Base-by-base conservation (phyloP, 2,888 invertebrate genomes). In the Gari tellinella region DNA sequence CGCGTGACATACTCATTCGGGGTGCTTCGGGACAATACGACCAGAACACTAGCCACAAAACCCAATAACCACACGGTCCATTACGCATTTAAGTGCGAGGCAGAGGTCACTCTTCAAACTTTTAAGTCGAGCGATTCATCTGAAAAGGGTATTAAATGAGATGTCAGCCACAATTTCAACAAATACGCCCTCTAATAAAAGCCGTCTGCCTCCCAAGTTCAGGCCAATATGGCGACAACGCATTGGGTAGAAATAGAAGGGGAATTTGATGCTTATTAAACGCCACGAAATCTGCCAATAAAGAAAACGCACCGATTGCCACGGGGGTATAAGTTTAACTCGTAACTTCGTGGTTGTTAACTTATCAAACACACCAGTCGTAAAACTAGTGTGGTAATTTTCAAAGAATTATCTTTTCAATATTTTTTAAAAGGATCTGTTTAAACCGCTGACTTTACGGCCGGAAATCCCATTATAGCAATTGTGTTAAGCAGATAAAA, bases 21-120 rank as follows among this genome's bases (percentile, higher is more conserved):
- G 57, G 37, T 17, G 2, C n/a, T 56, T 63, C 63, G 64, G 63
- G 52, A 70, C 69, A 66, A 67, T 63, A 66, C 65, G 74, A 53
- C 65, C 46, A 31, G 65, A 15, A 49, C 21, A 56, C 43, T 53
- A 56, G 45, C 46, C 45, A 48, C 21, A 64, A 65, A n/a, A 70
- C 62, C 63, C 64, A 57, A 67, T 78, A 78, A 78, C 73, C 26
- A 66, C 58, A 73, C 56, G 78, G 55, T 73, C 70, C 67, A 58
- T 73, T 70, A 63, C 73, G 31, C 41, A 41, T 31, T 52, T 25
- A 63, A 73, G 78, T 43, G 43, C n/a, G 43, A 46, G 45, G 21
- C 17, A 57, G 65, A 61, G 62, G 51, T 51, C 19, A 45, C 61
- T 56, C 64, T 51, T 67, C 49, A 72, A 60, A 43, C 23, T 49